Evolutionary conservation across 2,888 invertebrate species (phyloP).

Genomic region (Aphelenchoides bicaudatus): DNA sequence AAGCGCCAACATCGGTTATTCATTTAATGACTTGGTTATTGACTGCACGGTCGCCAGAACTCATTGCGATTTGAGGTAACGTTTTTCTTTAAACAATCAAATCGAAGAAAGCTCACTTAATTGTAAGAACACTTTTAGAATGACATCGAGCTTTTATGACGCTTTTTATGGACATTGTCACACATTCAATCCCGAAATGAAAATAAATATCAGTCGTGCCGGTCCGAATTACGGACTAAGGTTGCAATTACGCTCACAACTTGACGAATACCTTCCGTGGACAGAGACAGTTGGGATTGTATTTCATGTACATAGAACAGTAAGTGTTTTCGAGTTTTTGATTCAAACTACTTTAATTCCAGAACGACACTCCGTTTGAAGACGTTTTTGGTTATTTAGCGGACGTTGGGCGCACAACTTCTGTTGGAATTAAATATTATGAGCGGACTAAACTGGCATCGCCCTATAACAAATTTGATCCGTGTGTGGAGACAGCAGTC

Average conservation of each 20-base stretch:
- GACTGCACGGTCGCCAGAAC: slow-evolving; percentile 55
- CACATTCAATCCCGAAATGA: slow-evolving; percentile 56
- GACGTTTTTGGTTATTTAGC: slow-evolving; percentile 20
- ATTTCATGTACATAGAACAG: slow-evolving; percentile 59
- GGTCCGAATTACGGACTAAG: slow-evolving; percentile 61
- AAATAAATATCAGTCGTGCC: slow-evolving; percentile 28
- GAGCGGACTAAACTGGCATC: slow-evolving; percentile 4
- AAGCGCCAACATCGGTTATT: slow-evolving; percentile 33
- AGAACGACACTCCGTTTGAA: slow-evolving; percentile 13
- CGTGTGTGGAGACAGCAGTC: neutral
- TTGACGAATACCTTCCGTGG: slow-evolving; percentile 55
- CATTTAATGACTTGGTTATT: slow-evolving; percentile 50
- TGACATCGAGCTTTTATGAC: slow-evolving; percentile 60
- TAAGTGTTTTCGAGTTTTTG: slow-evolving; percentile 7
- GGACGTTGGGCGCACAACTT: neutral
- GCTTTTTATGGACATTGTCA: slow-evolving; percentile 47
- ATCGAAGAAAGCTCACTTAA: neutral
- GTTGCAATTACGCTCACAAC: slow-evolving; percentile 45
- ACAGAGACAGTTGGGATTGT: slow-evolving; percentile 61
- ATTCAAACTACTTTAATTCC: neutral
- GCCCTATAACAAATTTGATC: slow-evolving; percentile 6
- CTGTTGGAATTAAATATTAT: slow-evolving; percentile 4
- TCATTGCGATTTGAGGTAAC: slow-evolving; percentile 46
- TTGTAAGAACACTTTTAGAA: slow-evolving; percentile 26
- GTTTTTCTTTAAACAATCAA: too few relatives aligned